A percentile compares a stretch with the other conserved stretches of the same genome.
Conservation (phyloP, 2,797 vertebrate genomes). For the Aulostomus chinensis region DNA sequence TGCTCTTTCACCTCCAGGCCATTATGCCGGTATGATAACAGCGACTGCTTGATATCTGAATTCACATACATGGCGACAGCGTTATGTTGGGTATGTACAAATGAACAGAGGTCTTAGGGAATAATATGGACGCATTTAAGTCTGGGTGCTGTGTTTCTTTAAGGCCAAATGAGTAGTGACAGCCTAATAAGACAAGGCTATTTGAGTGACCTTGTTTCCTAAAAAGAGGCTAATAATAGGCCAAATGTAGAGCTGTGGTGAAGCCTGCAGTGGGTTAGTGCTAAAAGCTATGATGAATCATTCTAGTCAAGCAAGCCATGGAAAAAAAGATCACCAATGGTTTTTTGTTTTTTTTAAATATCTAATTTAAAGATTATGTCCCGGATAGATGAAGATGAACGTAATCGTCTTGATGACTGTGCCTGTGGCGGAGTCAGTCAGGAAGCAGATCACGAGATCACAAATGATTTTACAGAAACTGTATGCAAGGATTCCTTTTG, state of each 20-base stretch:
- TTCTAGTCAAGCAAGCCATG: conserved; percentile 33
- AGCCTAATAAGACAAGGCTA: conserved; percentile 72
- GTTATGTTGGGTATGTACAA: too few species aligned
- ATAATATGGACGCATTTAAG: conserved; percentile 20
- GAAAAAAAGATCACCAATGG: conserved; percentile 54
- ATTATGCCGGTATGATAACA: conserved; percentile 45
- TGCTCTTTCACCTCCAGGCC: conserved; percentile 35
- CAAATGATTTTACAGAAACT: too few species aligned
- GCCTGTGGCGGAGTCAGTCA: too few species aligned
- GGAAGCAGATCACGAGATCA: too few species aligned
- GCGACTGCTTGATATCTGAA: conserved; percentile 36
- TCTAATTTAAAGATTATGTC: conserved; percentile 38
- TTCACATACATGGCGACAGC: too few species aligned
- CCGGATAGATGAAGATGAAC: conserved; percentile 30
- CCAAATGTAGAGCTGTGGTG: conserved; percentile 70
- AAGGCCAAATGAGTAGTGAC: conserved; percentile 64
- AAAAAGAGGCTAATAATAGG: conserved; percentile 78
- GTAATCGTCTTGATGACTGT: too few species aligned
- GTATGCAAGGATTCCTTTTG: too few species aligned
- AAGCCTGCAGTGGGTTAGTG: conserved; percentile 59
- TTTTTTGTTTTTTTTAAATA: too few species aligned
- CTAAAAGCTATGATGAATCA: conserved; percentile 66
- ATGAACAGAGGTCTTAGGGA: too few species aligned
- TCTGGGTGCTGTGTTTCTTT: conserved; percentile 59
- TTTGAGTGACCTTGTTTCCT: conserved; percentile 80